Conservation (phyloP, 2,888 invertebrate species). For the Drosophila dives region DNA sequence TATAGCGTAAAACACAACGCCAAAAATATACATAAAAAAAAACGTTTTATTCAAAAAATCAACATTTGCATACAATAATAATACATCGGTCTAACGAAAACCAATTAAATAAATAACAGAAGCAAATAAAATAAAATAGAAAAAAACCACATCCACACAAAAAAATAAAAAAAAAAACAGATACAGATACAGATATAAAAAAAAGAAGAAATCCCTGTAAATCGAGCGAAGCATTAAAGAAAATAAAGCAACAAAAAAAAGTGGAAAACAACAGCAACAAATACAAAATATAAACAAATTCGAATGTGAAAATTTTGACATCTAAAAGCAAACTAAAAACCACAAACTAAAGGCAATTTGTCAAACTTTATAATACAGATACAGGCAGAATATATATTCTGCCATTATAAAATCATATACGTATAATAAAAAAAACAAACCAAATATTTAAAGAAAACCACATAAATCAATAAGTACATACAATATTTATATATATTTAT, state of each 20-base stretch:
- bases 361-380: conserved; percentile 21
- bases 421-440: conserved; percentile 15
- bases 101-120: neutral
- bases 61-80: neutral
- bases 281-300: conserved; percentile 21
- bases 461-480: conserved; percentile 18
- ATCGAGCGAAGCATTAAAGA: conserved; percentile 13
- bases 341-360: conserved; percentile 17
- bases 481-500: neutral
- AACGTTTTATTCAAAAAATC: conserved; percentile 2
- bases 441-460: conserved; percentile 2
- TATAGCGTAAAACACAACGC: conserved; percentile 35
- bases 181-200: neutral
- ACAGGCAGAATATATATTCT: neutral
- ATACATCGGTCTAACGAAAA: neutral
- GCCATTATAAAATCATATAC: conserved; percentile 5
- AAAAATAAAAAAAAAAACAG: too few species aligned
- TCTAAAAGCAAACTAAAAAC: conserved; percentile 29
- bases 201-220: conserved; percentile 16
- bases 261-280: neutral
- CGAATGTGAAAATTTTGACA: conserved; percentile 39
- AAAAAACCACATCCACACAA: conserved; percentile 1
- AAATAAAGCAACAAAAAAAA: neutral
- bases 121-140: conserved; percentile 10
- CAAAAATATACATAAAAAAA: neutral